Evolutionary conservation across 2,113 vertebrate genomes (phyloP).

Genomic region (Blennius ocellaris): DNA sequence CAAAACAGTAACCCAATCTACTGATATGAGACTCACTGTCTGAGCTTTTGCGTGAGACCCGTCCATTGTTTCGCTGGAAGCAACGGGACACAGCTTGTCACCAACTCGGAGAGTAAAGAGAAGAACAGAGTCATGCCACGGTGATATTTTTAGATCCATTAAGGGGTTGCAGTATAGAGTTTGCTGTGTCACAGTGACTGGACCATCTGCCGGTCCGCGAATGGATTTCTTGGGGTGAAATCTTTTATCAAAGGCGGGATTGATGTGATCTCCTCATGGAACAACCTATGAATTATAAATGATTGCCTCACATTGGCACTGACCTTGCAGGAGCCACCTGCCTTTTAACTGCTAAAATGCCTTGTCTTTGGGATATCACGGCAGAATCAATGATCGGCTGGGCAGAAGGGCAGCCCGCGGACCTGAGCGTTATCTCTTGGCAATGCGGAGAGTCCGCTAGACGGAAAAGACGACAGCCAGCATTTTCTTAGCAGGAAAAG

Average conservation of each 20-base stretch:
- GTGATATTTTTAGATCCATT: conserved; percentile 57
- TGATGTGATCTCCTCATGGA: conserved; percentile 66
- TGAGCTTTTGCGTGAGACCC: conserved; percentile 38
- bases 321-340: conserved; percentile 71
- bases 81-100: conserved; percentile 15
- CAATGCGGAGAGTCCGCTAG: neutral
- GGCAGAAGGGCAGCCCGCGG: conserved; percentile 34
- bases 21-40: conserved; percentile 51
- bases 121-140: conserved; percentile 28
- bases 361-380: conserved; percentile 45
- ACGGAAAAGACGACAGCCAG: neutral
- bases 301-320: conserved; percentile 58
- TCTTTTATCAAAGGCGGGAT: conserved; percentile 48
- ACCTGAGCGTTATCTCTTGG: conserved; percentile 37
- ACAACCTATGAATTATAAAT: conserved; percentile 77
- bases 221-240: conserved; percentile 50
- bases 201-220: conserved; percentile 34
- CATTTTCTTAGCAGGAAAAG: neutral
- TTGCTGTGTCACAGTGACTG: conserved; percentile 46
- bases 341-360: conserved; percentile 62
- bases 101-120: conserved; percentile 10
- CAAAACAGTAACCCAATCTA: conserved; percentile 69
- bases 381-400: conserved; percentile 58
- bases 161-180: conserved; percentile 9
- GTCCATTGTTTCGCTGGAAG: conserved; percentile 37